Evolutionary conservation across 2,113 vertebrate genomes (phyloP), one percentile per base, ranked within the genome.

Genomic region (Indicator maculatus): DNA sequence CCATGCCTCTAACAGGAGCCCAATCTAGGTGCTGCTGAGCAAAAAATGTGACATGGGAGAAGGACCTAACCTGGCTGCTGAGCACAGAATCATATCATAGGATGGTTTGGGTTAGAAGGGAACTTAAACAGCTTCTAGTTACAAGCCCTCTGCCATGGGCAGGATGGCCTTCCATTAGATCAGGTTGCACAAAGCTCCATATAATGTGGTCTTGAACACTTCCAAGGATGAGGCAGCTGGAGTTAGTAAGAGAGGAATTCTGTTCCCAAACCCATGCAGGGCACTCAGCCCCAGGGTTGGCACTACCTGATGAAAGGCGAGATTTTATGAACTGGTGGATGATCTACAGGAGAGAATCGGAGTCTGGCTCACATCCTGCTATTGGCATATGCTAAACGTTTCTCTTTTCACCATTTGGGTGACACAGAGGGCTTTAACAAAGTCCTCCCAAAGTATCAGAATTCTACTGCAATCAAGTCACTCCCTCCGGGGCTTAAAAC

Each of bases 1-100:
- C 58, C 41, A 24, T 0, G 2, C 47, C 28, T 73, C 58, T 41
- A 41, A 61, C 0, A 0, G 67, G 16, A 67, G 11, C 21, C 53
- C 1, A 8, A 3, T 30, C 19, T 33, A 55, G 39, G 30, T 41
- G 17, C 12, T 50, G 39, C 21, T 36, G 33, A 73, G 31, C 45
- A 50, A 61, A 72, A 69, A 16, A 13, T 1, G 9, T n/a, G 45
- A 21, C 30, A 28, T 9, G 6, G 12, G 33, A 79, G 20, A 47
- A 61, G 60, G 16, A 79, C 47, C 11, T 52, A 41, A 64, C 47
- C 41, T 14, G 26, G 15, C 56, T 76, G 7, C 64, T 41, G 39
- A 64, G 27, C 18, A 14, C 0, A 6, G 5, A 45, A 52, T 24
- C 12, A 12, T 52, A 52, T 52, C 50, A 52, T 52, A 52, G 50